A percentile compares a stretch with the other conserved stretches of the same genome.
Conservation (phyloP, 2,113 vertebrate genomes). For the Egretta garzetta region DNA sequence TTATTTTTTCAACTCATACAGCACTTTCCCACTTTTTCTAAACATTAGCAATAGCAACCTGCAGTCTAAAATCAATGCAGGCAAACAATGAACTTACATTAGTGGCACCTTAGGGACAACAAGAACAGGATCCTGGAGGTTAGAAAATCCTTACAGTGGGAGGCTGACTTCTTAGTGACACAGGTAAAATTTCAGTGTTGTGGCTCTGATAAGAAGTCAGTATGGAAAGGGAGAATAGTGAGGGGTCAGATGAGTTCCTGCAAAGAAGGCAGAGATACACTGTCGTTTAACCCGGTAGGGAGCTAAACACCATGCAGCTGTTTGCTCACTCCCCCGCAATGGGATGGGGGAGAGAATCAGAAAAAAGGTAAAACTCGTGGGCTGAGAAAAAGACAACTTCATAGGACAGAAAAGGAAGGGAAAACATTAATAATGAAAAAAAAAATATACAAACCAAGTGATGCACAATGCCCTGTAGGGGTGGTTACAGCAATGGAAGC, state of each 20-base stretch:
- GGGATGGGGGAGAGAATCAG: background rate
- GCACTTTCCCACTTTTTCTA: background rate
- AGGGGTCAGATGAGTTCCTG: background rate
- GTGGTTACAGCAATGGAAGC: no score
- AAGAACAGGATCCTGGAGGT: background rate
- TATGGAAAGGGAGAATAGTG: background rate
- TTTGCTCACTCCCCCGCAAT: background rate
- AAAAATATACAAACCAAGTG: background rate
- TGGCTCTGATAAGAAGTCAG: background rate
- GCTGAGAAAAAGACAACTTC: background rate
- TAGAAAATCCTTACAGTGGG: background rate
- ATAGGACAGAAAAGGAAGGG: background rate
- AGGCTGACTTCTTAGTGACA: background rate
- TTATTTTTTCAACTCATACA: background rate
- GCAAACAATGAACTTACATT: background rate
- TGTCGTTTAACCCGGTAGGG: background rate
- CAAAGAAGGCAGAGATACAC: background rate
- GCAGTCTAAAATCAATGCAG: background rate
- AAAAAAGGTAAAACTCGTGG: background rate
- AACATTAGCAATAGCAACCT: background rate
- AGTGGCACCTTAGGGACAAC: background rate
- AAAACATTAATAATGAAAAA: background rate
- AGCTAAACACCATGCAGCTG: background rate
- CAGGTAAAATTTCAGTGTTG: background rate
- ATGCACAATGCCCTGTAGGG: background rate